Percentiles rank a stretch among this genome's conserved stretches.
Evolutionary conservation across 2,888 invertebrate species (phyloP).

Genomic region (Smittia sp.): DNA sequence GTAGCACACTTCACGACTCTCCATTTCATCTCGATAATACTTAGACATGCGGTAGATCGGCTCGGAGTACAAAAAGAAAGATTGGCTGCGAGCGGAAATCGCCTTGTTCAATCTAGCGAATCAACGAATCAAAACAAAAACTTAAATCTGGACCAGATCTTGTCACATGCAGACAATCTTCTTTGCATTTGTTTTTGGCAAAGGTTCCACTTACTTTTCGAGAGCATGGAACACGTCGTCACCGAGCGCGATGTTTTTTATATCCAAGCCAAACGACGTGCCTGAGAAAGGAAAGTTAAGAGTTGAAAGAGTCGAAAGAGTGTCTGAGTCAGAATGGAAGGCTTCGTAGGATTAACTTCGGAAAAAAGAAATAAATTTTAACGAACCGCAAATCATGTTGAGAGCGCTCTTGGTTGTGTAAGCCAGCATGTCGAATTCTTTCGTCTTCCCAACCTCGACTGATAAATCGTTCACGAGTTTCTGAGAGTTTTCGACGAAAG

Average conservation of each 20-base stretch:
- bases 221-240: conserved; percentile 38
- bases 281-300: conserved; percentile 21
- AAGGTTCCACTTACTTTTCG: conserved; percentile 33
- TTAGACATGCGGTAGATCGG: conserved; percentile 35
- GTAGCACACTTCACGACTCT: conserved; percentile 32
- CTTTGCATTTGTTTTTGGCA: not conserved
- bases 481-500: conserved; percentile 42
- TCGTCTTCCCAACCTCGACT: conserved; percentile 34
- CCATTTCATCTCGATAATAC: conserved; percentile 39
- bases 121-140: not conserved
- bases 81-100: conserved; percentile 28
- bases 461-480: conserved; percentile 42
- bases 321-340: not conserved
- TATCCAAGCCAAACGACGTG: conserved; percentile 36
- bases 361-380: too few relatives aligned
- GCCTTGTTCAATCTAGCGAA: conserved; percentile 18
- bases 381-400: conserved; percentile 43
- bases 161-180: too few relatives aligned
- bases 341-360: too few relatives aligned
- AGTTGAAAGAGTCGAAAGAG: not conserved
- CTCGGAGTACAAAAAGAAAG: conserved; percentile 29
- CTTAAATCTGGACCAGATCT: too few relatives aligned
- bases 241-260: conserved; percentile 6
- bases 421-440: conserved; percentile 41
- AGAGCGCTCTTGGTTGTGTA: conserved; percentile 42